Evolutionary conservation across 2,797 vertebrate species (phyloP), one percentile per base, ranked within the genome.

Genomic region (Cuculus canorus): DNA sequence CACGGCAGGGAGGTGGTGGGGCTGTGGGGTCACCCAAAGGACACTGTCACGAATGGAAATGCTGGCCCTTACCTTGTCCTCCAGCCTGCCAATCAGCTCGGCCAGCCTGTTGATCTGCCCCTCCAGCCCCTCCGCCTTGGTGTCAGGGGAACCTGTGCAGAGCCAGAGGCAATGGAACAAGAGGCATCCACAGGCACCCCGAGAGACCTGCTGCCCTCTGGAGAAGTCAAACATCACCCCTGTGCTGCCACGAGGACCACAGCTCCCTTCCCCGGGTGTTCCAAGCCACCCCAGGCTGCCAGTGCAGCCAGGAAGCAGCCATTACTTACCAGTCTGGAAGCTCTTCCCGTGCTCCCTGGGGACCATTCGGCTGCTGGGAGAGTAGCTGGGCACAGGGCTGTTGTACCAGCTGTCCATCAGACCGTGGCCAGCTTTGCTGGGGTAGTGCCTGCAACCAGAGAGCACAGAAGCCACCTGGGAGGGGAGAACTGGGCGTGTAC

Each of bases 51-150:
- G 0, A 3, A 4, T 14, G 10, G 37, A 77, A 76, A 60, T 0
- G 0, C 43, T 47, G 71, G 32, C 85, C 39, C 63, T 95, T 96
- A 99, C 99, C 99, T 99, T 99, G 97, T 98, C 99, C 97, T 99
- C 99, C 97, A 99, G 98, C 83, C 98, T 98, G 93, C 99, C 98
- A 9, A 99, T 99, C 53, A 99, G 98, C 89, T 99, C 98, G 5
- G 99, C 99, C 97, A 99, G 95, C 68, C 99, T 98, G 97, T 98
- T 99, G 97, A 99, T 98, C 98, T 99, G 99, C 35, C 98, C 97
- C 72, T 99, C 99, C 92, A 99, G 98, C 60, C 99, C 98, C 76
- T 99, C 99, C 95, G 98, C 99, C 96, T 98, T 99, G 92, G 98
- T 94, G 86, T 99, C 98, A 1, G 98, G 97, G 13, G 97, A 97